A percentile compares a stretch with the other conserved stretches of the same genome.
These are phyloP conservation scores for Darwinula stevensoni DNA, from an alignment of 2,888 invertebrate genomes.

Conservation along the genomic window DNA sequence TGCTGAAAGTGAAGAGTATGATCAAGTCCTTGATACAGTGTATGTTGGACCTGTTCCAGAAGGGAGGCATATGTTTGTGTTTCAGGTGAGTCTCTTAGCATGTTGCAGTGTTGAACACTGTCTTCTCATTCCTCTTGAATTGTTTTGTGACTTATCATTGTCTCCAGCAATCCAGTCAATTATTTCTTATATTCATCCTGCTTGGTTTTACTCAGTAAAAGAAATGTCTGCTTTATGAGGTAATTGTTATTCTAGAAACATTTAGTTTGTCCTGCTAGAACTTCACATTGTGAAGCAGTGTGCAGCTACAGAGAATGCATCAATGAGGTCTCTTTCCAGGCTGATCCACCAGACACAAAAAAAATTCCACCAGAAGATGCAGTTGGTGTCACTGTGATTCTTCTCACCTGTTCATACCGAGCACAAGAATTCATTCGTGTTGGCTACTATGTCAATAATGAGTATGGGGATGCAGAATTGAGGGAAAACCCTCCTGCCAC, in stretches of 20 bases:
- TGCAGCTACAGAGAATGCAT: too few relatives aligned
- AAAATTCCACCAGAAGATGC: constrained; percentile 88
- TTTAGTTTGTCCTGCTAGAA: too few relatives aligned
- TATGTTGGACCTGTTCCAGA: constrained; percentile 94
- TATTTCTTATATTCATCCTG: too few relatives aligned
- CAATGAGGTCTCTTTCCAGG: too few relatives aligned
- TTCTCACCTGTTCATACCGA: constrained; percentile 75
- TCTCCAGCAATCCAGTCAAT: too few relatives aligned
- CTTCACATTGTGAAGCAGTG: too few relatives aligned
- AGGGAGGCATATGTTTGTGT: constrained; percentile 79
- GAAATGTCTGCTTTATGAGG: too few relatives aligned
- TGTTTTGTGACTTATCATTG: too few relatives aligned
- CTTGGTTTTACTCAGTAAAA: too few relatives aligned
- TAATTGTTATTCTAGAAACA: too few relatives aligned
- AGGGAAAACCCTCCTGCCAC: constrained; percentile 75
- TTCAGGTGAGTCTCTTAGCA: constrained; percentile 31
- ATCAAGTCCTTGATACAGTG: constrained; percentile 86
- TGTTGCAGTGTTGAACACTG: too few relatives aligned
- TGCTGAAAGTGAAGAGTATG: constrained; percentile 84
- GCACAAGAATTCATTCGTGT: constrained; percentile 85
- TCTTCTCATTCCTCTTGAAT: too few relatives aligned
- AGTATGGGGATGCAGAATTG: constrained; percentile 72
- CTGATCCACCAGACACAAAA: constrained; percentile 73
- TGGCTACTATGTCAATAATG: constrained; percentile 95
- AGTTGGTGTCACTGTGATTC: constrained; percentile 87